A percentile compares a stretch with the other conserved stretches of the same genome.
Evolutionary conservation across 2,888 invertebrate genomes (phyloP).

Genomic region (Macrosiphum euphorbiae): DNA sequence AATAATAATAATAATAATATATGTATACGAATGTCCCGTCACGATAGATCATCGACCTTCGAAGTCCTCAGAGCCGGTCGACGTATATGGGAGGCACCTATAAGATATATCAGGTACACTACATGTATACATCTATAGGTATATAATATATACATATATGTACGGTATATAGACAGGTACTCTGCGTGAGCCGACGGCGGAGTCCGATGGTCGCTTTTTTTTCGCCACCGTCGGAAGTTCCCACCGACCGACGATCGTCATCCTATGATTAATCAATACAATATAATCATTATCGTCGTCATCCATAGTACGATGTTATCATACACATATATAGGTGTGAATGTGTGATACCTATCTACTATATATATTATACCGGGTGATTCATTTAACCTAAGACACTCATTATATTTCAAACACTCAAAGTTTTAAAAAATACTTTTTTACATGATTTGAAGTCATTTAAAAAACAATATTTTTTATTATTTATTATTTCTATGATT

Average conservation of each 20-base stretch:
- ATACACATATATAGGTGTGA: not conserved
- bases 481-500: too few species aligned
- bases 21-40: not conserved
- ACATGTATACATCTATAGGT: not conserved
- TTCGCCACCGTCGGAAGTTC: not conserved
- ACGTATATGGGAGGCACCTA: not conserved
- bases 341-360: not conserved
- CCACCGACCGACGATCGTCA: not conserved
- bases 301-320: not conserved
- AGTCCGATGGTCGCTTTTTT: not conserved
- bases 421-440: not conserved
- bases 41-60: slow-evolving; percentile 40
- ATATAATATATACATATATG: not conserved
- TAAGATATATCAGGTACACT: not conserved
- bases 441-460: not conserved
- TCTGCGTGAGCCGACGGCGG: not conserved
- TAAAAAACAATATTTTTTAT: not conserved
- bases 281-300: not conserved
- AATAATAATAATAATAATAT: not conserved
- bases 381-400: not conserved
- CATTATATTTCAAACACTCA: not conserved
- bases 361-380: not conserved
- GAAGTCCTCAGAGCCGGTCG: slow-evolving; percentile 4
- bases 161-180: not conserved
- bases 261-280: not conserved